phyloP scores from a whole-genome alignment of 2,888 invertebrate species.

The Oxyscelio sp. region DNA sequence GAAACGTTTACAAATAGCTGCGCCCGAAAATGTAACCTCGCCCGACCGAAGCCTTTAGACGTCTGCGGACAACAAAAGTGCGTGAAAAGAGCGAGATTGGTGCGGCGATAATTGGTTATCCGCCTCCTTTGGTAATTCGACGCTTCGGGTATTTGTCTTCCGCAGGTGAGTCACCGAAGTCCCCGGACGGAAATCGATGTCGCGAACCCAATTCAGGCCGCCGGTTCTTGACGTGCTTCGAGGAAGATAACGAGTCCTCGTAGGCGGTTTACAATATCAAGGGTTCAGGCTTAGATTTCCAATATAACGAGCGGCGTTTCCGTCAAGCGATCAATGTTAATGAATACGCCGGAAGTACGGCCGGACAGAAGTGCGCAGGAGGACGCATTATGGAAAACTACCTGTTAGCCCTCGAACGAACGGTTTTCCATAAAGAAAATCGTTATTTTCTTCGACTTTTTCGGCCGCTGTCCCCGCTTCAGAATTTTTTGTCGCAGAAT shows the following conservation, averaged over 20 bases:
- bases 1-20: not conserved
- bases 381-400: not conserved
- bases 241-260: slow-evolving; percentile 51
- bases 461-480: not conserved
- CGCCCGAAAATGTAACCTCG: not conserved
- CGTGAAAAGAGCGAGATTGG: slow-evolving; percentile 6
- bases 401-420: slow-evolving; percentile 27
- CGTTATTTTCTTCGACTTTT: not conserved
- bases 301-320: slow-evolving; percentile 43
- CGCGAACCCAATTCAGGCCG: slow-evolving; percentile 63
- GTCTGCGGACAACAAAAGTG: slow-evolving; percentile 1
- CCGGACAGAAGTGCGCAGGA: slow-evolving; percentile 28
- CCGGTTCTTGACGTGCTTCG: slow-evolving; percentile 62
- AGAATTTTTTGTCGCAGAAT: not conserved
- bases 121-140: slow-evolving; percentile 38
- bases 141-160: slow-evolving; percentile 31
- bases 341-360: slow-evolving; percentile 49
- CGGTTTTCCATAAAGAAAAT: not conserved
- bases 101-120: slow-evolving; percentile 4
- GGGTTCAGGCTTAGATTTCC: slow-evolving; percentile 49
- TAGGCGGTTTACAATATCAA: slow-evolving; percentile 60
- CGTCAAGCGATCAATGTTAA: slow-evolving; percentile 51
- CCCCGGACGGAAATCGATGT: slow-evolving; percentile 60
- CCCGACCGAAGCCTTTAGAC: not conserved
- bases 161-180: slow-evolving; percentile 58